These are phyloP conservation scores for Lophius americanus DNA, from an alignment of 2,797 vertebrate genomes.

Conservation along the genomic window DNA sequence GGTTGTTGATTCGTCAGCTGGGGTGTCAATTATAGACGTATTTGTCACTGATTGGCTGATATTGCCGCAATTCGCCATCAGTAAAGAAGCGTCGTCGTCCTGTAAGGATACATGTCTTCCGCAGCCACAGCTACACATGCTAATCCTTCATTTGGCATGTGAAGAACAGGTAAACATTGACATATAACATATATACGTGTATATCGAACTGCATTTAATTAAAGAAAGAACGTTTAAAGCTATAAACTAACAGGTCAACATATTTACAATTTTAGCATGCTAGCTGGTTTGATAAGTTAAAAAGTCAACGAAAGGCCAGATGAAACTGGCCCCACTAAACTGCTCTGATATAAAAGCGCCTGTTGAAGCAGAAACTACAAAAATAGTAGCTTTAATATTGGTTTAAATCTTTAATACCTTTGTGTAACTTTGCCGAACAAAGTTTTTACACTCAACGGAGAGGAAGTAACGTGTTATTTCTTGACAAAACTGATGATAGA, in stretches of 20 bases:
- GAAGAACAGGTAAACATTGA: slow-evolving; percentile 35
- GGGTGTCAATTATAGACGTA: neutral
- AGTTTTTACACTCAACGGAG: neutral
- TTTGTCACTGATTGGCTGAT: slow-evolving; percentile 6
- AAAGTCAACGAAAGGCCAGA: no score
- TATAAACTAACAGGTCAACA: neutral
- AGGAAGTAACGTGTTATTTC: neutral
- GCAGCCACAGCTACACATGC: neutral
- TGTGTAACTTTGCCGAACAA: no score
- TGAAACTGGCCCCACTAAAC: neutral
- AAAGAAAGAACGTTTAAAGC: no score
- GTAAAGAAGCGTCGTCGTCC: accelerated
- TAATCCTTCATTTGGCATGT: neutral
- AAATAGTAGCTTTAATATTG: neutral
- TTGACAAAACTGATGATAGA: neutral
- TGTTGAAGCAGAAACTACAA: no score
- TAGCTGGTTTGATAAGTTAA: neutral
- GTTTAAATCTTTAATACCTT: neutral
- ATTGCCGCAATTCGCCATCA: accelerated
- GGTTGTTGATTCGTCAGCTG: slow-evolving; percentile 6
- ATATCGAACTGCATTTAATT: accelerated
- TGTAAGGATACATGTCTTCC: slow-evolving; percentile 22
- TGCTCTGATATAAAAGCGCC: neutral
- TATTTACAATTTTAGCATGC: slow-evolving; percentile 5
- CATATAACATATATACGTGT: neutral